phyloP scores from a whole-genome alignment of 2,888 invertebrate species.

The Spilosoma lubricipeda region DNA sequence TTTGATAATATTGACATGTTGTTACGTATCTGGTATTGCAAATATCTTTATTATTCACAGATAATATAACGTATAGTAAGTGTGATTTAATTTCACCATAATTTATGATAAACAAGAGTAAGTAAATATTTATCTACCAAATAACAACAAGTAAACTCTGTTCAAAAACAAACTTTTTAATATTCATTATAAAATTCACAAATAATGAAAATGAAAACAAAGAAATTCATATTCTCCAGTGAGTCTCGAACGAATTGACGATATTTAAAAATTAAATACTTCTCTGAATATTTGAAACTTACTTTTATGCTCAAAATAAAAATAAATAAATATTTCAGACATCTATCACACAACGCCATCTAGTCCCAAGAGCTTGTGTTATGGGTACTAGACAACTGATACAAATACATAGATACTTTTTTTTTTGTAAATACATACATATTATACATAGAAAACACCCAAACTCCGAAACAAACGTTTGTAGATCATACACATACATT shows the following conservation, averaged over 20 bases:
- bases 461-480: too few species aligned
- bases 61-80: background rate
- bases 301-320: too few species aligned
- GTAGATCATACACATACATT: too few species aligned
- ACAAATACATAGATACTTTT: too few species aligned
- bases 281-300: background rate
- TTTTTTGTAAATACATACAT: too few species aligned
- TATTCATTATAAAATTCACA: background rate
- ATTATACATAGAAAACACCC: too few species aligned
- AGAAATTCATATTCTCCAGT: background rate
- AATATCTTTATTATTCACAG: slow-evolving; percentile 6
- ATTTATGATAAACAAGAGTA: background rate
- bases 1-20: slow-evolving; percentile 66
- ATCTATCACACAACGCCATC: too few species aligned
- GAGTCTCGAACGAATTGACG: background rate
- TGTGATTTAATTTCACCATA: background rate
- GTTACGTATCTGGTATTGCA: slow-evolving; percentile 35
- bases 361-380: too few species aligned
- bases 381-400: too few species aligned
- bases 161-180: background rate
- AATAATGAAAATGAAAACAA: background rate
- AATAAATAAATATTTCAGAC: too few species aligned
- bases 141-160: background rate
- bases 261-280: background rate
- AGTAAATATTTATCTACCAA: background rate